A percentile compares a stretch with the other conserved stretches of the same genome.
Conservation (phyloP, 2,797 vertebrate species). For the Hyperoplus immaculatus region DNA sequence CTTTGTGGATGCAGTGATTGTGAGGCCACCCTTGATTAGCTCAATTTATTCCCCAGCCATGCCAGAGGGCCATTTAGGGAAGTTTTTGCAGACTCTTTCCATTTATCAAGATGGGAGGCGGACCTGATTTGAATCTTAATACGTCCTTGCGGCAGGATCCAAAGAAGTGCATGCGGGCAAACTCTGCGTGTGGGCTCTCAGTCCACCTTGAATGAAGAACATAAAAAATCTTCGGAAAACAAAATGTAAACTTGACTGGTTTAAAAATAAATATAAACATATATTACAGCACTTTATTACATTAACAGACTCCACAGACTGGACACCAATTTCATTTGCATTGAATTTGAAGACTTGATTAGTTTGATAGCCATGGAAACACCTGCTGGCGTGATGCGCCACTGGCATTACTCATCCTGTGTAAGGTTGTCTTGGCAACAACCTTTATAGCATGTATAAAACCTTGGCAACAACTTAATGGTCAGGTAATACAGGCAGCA, state of each 20-base stretch:
- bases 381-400: slow-evolving; percentile 13
- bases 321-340: neutral
- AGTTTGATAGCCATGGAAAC: slow-evolving; percentile 4
- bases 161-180: slow-evolving; percentile 49
- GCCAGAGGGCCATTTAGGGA: slow-evolving; percentile 80
- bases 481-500: slow-evolving; percentile 15
- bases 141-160: slow-evolving; percentile 52
- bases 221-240: slow-evolving; percentile 31
- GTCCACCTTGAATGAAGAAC: slow-evolving; percentile 1
- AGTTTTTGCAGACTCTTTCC: slow-evolving; percentile 79
- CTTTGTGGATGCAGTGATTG: slow-evolving; percentile 78
- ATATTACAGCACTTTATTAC: too few species aligned
- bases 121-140: slow-evolving; percentile 81
- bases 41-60: slow-evolving; percentile 79
- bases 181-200: neutral
- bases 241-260: too few species aligned
- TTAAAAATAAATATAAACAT: too few species aligned
- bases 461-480: slow-evolving; percentile 43
- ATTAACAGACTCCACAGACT: too few species aligned
- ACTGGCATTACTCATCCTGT: slow-evolving; percentile 46
- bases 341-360: slow-evolving; percentile 1
- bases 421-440: slow-evolving; percentile 75
- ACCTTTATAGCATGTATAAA: slow-evolving; percentile 56
- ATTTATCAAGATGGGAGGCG: slow-evolving; percentile 81
- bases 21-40: slow-evolving; percentile 82